Conservation (phyloP, 2,888 invertebrate species). For the Chrysodeixis includens region DNA sequence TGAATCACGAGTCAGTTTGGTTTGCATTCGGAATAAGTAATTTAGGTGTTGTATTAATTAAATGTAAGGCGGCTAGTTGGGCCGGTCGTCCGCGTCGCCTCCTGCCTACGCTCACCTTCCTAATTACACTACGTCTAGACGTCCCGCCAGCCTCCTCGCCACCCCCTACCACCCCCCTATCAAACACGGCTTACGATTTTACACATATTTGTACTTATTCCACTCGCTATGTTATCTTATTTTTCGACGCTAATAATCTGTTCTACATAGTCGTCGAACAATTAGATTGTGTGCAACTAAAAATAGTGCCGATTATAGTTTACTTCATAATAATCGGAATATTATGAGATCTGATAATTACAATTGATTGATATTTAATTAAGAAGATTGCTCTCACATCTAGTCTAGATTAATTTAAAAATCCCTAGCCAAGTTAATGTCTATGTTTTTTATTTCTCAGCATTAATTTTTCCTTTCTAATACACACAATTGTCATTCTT, state of each 20-base stretch:
- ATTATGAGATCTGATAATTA: too few relatives aligned
- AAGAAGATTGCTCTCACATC: too few relatives aligned
- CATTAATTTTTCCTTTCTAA: background rate
- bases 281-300: background rate
- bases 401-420: background rate
- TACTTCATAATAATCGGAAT: background rate
- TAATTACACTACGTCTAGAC: constrained; percentile 87
- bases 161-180: constrained; percentile 67
- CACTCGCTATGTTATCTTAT: constrained; percentile 28
- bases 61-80: constrained; percentile 70
- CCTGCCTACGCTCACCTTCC: constrained; percentile 85
- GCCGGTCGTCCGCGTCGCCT: constrained; percentile 59
- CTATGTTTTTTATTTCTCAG: background rate
- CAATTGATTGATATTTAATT: too few relatives aligned
- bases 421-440: background rate
- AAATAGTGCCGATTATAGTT: constrained; percentile 1
- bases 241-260: constrained; percentile 15
- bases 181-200: constrained; percentile 69
- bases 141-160: constrained; percentile 76
- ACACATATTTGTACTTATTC: constrained; percentile 59
- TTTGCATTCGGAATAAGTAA: constrained; percentile 56
- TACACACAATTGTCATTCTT: background rate
- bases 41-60: constrained; percentile 73
- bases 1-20: constrained; percentile 13
- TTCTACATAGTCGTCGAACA: background rate